A percentile compares a stretch with the other conserved stretches of the same genome.
Conservation (phyloP, 2,888 invertebrate species). For the Brenthis daphne region DNA sequence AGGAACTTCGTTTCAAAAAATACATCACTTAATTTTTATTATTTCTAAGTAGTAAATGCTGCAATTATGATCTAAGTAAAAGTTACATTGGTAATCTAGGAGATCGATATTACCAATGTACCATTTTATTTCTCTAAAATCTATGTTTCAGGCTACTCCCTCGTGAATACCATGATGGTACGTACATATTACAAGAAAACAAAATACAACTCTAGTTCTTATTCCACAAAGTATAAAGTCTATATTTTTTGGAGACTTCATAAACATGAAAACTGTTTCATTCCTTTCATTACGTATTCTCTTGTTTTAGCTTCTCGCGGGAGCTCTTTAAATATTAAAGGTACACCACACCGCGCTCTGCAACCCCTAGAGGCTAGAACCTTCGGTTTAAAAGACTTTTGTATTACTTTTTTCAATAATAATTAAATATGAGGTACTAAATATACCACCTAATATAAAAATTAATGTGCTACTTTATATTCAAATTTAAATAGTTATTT, state of each 20-base stretch:
- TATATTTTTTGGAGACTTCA: constrained; percentile 3
- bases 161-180: constrained; percentile 6
- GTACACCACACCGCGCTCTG: constrained; percentile 9
- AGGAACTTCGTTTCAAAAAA: too few species aligned
- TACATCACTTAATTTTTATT: too few species aligned
- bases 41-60: too few species aligned
- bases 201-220: constrained; percentile 6
- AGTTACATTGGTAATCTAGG: constrained; percentile 1
- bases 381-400: constrained; percentile 3
- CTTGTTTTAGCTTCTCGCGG: constrained; percentile 25
- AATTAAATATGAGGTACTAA: background rate
- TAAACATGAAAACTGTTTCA: constrained; percentile 28
- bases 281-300: constrained; percentile 29
- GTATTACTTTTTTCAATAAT: background rate
- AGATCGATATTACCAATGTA: constrained; percentile 16
- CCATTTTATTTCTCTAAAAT: background rate
- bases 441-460: too few species aligned
- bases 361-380: background rate
- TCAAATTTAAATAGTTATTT: too few species aligned
- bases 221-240: constrained; percentile 11
- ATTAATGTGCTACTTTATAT: too few species aligned
- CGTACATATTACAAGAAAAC: background rate
- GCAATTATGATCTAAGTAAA: background rate
- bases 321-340: constrained; percentile 34
- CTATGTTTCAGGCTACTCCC: constrained; percentile 4